Conservation (phyloP, 2,113 vertebrate species). For the Scatophagus argus region DNA sequence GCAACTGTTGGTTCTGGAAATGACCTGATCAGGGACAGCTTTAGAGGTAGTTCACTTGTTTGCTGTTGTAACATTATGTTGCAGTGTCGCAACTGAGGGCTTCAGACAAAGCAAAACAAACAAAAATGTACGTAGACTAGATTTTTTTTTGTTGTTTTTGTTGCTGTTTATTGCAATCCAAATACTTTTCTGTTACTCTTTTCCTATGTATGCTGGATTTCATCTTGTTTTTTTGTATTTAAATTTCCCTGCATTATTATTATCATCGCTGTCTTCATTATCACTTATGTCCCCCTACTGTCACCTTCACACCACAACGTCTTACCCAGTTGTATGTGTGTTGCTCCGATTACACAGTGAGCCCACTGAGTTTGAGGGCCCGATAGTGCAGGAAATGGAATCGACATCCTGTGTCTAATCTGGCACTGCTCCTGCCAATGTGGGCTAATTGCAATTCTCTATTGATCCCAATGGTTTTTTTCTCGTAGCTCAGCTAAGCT, state of each 20-base stretch:
- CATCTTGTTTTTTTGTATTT: background rate
- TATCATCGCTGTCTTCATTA: slow-evolving; percentile 10
- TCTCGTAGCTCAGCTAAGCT: slow-evolving; percentile 74
- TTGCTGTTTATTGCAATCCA: background rate
- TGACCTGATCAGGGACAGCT: background rate
- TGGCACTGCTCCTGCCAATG: slow-evolving; percentile 81
- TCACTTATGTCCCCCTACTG: slow-evolving; percentile 4
- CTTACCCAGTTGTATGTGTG: slow-evolving; percentile 40
- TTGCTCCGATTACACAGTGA: slow-evolving; percentile 74
- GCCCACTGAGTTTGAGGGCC: slow-evolving; percentile 73
- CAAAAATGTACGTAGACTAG: background rate
- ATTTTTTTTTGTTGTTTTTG: too few species aligned
- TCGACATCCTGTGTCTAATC: slow-evolving; percentile 85
- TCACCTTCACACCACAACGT: slow-evolving; percentile 47
- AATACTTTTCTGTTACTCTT: background rate
- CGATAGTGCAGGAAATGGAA: slow-evolving; percentile 84
- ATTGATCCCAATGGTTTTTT: slow-evolving; percentile 81
- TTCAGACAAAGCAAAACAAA: background rate
- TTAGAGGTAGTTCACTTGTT: background rate
- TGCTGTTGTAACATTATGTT: background rate
- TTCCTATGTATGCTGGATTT: background rate
- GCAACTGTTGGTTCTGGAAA: background rate
- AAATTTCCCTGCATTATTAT: background rate
- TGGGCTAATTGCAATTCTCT: slow-evolving; percentile 84
- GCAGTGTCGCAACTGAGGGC: too few species aligned